Evolutionary conservation across 1,140 invertebrate species (phyloP), one percentile per base, ranked within the genome.

Genomic region (Sycophaga agraensis): DNA sequence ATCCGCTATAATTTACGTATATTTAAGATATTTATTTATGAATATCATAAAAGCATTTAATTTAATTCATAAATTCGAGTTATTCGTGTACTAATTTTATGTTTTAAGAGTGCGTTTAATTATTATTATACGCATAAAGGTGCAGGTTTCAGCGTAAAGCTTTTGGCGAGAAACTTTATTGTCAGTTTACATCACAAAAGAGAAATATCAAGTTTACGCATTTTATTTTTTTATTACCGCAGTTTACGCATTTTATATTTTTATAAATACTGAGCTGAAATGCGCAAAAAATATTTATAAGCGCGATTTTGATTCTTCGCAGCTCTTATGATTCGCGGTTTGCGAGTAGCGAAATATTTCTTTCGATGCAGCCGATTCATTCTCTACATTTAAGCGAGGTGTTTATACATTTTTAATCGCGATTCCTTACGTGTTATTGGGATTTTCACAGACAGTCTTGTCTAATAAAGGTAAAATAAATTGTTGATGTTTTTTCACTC

Each of bases 391-490:
- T 2, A 19, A 35, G 26, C 17, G 31, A 35, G 28, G 28, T 50
- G 21, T 5, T n/a, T 31, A 34, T 21, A 22, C 21, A 35, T 34
- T 50, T 1, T 22, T 21, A 54, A 54, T 26, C 42, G 51, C 37
- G 24, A 43, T 28, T 26, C 35, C 4, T 43, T 21, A 28, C 21
- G 54, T 46, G 40, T 14, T 34, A 1, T 45, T 34, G 42, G 45
- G 54, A 46, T 34, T 31, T 31, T 46, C 54, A 42, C 40, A 56
- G 26, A 46, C 26, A 19, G 31, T 45, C 11, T 46, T 19, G 34
- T 56, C 34, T 17, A 16, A 21, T 46, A 40, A 56, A 56, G 54
- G 54, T 49, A 60, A 60, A 60, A 43, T 21, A 35, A 60, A 59
- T 42, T 39, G 31, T 50, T 49, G 35, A 39, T 58, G 31, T 34